Evolutionary conservation across 2,113 vertebrate species (phyloP), one percentile per base, ranked within the genome.

Genomic region (Otus sunia): DNA sequence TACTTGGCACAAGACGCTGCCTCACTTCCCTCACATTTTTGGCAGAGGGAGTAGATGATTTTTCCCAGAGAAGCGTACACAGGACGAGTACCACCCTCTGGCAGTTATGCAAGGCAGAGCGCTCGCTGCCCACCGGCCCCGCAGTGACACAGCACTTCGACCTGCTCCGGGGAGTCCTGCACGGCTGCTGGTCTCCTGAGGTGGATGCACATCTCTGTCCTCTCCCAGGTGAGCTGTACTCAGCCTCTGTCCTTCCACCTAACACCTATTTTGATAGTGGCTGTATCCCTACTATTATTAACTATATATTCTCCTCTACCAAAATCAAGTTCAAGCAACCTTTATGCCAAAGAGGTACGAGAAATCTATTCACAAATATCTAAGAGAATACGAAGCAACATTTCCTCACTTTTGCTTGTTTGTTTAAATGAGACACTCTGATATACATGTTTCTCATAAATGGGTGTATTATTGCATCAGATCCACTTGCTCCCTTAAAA

Each of bases 1-100:
- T 0, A 1, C 9, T 12, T 13, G 34, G 47, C 7, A 63, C 3
- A 0, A 73, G 75, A 6, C 1, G 0, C 3, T 5, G 41, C 15
- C 10, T 15, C 0, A 11, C 29, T 4, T n/a, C n/a, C 58, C 63
- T 8, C 6, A 1, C 11, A 5, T 17, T 37, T 11, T 2, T 50
- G 82, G 93, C 66, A 39, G 9, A 17, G 39, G 67, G 22, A 43
- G 22, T 0, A 56, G 37, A 6, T 5, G 37, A 1, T 4, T 23
- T 8, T 12, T 9, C 23, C 62, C 29, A 4, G 60, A 19, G 63
- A 6, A 68, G 52, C 5, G 3, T 4, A 1, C 3, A 15, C 2
- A 7, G 3, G 11, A 5, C 32, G n/a, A 52, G 58, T 15, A 9
- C 10, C 74, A 10, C 11, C 23, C 32, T 8, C 25, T 21, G 50